Percentiles rank a stretch among this genome's conserved stretches.
Evolutionary conservation across 2,888 invertebrate genomes (phyloP).

Genomic region (Leptinotarsa rubiginosa): DNA sequence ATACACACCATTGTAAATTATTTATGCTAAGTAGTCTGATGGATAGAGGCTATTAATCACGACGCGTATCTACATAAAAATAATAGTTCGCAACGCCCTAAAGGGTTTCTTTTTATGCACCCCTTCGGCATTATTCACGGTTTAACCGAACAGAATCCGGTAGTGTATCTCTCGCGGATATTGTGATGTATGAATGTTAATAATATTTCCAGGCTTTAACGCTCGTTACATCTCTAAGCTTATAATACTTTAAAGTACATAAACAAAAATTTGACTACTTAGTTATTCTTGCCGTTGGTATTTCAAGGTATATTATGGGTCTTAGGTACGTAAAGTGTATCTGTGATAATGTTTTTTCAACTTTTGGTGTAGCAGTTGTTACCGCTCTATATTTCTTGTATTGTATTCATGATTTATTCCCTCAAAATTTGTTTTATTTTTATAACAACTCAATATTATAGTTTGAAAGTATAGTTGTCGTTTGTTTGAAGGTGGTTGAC

Average conservation of each 20-base stretch:
- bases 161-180: conserved; percentile 20
- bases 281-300: not conserved
- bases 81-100: conserved; percentile 52
- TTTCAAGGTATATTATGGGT: too few relatives aligned
- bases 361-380: too few relatives aligned
- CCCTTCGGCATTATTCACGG: conserved; percentile 53
- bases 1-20: conserved; percentile 42
- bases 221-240: conserved; percentile 53
- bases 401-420: too few relatives aligned
- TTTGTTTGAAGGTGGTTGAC: too few relatives aligned
- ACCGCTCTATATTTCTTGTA: too few relatives aligned
- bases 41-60: conserved; percentile 53
- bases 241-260: conserved; percentile 48
- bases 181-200: conserved; percentile 32
- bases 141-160: conserved; percentile 53
- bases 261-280: conserved; percentile 27
- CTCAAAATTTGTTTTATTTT: too few relatives aligned
- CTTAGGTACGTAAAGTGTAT: too few relatives aligned
- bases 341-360: too few relatives aligned
- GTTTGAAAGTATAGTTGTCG: too few relatives aligned
- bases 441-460: too few relatives aligned
- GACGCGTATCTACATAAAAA: conserved; percentile 48
- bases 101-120: conserved; percentile 51
- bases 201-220: conserved; percentile 50
- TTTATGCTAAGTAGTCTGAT: conserved; percentile 46